A percentile compares a stretch with the other conserved stretches of the same genome.
Evolutionary conservation across 2,888 invertebrate genomes (phyloP).

Genomic region (Ophion ellenae): DNA sequence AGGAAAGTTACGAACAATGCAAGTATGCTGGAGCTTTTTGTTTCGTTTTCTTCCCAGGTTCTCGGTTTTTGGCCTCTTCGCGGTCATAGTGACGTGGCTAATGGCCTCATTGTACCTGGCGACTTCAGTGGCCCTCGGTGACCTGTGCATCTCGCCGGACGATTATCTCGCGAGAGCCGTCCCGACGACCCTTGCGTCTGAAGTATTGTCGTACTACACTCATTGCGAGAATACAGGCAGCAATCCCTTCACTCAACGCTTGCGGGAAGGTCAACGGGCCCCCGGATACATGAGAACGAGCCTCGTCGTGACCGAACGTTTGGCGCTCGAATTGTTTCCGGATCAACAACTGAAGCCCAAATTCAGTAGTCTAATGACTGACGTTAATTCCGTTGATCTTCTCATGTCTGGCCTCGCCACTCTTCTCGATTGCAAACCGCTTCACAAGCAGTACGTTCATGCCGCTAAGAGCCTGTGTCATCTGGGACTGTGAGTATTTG

Average conservation of each 20-base stretch:
- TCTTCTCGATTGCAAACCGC: slow-evolving; percentile 92
- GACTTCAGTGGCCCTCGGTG: slow-evolving; percentile 93
- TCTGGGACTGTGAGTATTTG: slow-evolving; percentile 87
- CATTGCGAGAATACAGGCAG: slow-evolving; percentile 92
- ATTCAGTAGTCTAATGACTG: slow-evolving; percentile 90
- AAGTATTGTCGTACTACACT: slow-evolving; percentile 91
- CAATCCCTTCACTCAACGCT: slow-evolving; percentile 92
- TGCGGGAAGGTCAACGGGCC: slow-evolving; percentile 91
- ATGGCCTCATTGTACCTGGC: slow-evolving; percentile 94
- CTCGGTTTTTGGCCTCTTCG: slow-evolving; percentile 93
- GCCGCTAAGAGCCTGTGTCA: slow-evolving; percentile 93
- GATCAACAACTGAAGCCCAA: slow-evolving; percentile 87
- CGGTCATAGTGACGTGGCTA: slow-evolving; percentile 95
- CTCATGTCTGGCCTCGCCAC: slow-evolving; percentile 88
- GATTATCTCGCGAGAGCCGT: slow-evolving; percentile 87
- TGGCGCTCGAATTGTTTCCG: slow-evolving; percentile 85
- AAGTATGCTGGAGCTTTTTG: slow-evolving; percentile 8
- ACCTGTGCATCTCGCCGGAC: slow-evolving; percentile 94
- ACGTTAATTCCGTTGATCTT: slow-evolving; percentile 91
- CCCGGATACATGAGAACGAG: slow-evolving; percentile 85
- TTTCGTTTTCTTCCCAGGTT: slow-evolving; percentile 84
- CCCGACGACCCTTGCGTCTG: slow-evolving; percentile 78
- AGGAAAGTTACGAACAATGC: background rate
- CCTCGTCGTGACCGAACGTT: slow-evolving; percentile 84
- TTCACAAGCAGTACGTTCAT: slow-evolving; percentile 92